Evolutionary conservation across 2,113 vertebrate species (phyloP), one percentile per base, ranked within the genome.

Genomic region (Corythaixoides concolor): DNA sequence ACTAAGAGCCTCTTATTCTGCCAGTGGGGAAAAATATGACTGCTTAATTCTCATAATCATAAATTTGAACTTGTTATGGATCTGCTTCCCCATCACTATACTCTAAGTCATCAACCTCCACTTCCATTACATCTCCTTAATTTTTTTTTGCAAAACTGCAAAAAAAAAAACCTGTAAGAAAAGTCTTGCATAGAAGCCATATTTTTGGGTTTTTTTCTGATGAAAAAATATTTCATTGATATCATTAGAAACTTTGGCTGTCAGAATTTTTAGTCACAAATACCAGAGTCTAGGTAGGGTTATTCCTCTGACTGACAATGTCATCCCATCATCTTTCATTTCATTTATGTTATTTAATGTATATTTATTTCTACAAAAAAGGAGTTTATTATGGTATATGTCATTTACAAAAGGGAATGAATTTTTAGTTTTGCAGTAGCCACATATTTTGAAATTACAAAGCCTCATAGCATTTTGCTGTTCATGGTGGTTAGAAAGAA

Each of bases 1-100:
- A 96, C 90, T 96, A 93, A 98, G 89, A 97, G 79, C 47, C 76
- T 97, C 94, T 97, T 96, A 95, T 85, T 97, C 95, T 92, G 89
- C 78, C 94, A 97, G 12, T 55, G 56, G 45, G 47, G 58, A 79
- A 93, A 98, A 97, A 95, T 97, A 97, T 90, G 79, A 95, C 90
- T 97, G 24, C 79, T 95, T 96, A 93, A 97, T 97, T 97, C 86
- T 96, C 95, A 97, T 90, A 96, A 73, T 74, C 32, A 81, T 98
- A 97, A 97, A 98, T 97, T 97, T 96, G 62, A 89, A 80, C 49
- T 95, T 90, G 50, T 72, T 97, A 93, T 68, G 59, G 66, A 16
- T 94, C 43, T 91, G 58, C n/a, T 70, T 96, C 84, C 49, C 55
- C 21, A 47, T 91, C 73, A 75, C 74, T 85, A 26, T 95, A 49